Percentiles rank a stretch among this genome's conserved stretches.
Conservation (phyloP, 2,113 vertebrate species). For the Clupea harengus region DNA sequence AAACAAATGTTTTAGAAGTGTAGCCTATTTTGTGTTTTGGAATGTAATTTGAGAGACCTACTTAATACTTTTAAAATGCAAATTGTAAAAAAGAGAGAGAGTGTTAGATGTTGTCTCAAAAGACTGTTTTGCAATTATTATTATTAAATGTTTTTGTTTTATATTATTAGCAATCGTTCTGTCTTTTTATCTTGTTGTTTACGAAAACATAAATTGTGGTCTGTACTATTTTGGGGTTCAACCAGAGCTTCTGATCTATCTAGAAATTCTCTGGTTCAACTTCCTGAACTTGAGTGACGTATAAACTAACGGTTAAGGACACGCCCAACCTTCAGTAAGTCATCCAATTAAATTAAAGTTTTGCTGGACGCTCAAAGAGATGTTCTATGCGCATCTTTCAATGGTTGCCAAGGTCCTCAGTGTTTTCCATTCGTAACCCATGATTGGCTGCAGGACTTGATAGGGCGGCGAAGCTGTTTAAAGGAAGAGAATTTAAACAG, state of each 20-base stretch:
- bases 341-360: conserved; percentile 51
- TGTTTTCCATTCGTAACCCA: conserved; percentile 50
- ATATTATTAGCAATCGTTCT: background rate
- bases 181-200: background rate
- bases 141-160: background rate
- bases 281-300: conserved; percentile 6
- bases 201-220: too few species aligned
- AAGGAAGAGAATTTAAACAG: conserved; percentile 58
- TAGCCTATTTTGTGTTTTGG: background rate
- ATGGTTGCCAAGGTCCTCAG: conserved; percentile 43
- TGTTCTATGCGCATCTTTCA: background rate
- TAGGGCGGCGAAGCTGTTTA: background rate
- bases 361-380: background rate
- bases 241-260: background rate
- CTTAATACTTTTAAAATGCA: background rate
- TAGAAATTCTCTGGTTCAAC: background rate
- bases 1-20: background rate
- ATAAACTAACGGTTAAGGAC: conserved; percentile 35
- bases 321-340: background rate
- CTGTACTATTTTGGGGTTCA: too few species aligned
- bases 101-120: background rate
- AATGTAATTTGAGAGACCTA: background rate
- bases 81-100: background rate
- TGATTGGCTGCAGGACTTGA: conserved; percentile 56
- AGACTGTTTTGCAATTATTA: background rate